Conservation (phyloP, 2,888 invertebrate genomes). For the Lasioglossum vierecki region DNA sequence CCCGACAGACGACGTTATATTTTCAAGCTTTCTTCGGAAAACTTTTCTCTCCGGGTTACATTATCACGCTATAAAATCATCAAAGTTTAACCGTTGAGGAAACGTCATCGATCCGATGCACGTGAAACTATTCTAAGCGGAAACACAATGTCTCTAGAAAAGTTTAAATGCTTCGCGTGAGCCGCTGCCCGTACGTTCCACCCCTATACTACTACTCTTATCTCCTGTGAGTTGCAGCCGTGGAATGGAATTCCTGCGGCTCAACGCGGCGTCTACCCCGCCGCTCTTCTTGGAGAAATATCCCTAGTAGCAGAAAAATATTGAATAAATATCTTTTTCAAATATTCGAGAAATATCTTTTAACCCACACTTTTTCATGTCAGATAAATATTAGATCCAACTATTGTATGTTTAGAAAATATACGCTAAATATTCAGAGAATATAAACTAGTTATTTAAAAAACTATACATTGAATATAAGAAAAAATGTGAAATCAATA, state of each 20-base stretch:
- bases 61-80: background rate
- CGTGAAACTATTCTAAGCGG: constrained; percentile 2
- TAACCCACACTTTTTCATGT: too few relatives aligned
- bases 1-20: too few relatives aligned
- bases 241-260: background rate
- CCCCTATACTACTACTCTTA: background rate
- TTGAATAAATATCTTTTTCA: too few relatives aligned
- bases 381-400: too few relatives aligned
- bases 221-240: background rate
- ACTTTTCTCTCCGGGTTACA: background rate
- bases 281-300: too few relatives aligned
- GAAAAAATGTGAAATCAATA: too few relatives aligned
- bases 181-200: background rate
- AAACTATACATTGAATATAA: too few relatives aligned
- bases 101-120: background rate
- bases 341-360: too few relatives aligned
- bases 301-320: too few relatives aligned
- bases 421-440: too few relatives aligned
- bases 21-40: background rate
- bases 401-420: too few relatives aligned
- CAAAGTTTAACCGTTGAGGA: background rate
- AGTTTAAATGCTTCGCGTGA: background rate
- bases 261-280: background rate
- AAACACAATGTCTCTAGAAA: background rate
- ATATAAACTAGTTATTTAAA: too few relatives aligned